Evolutionary conservation across 2,888 invertebrate genomes (phyloP).

Genomic region (Lasius fuliginosus): DNA sequence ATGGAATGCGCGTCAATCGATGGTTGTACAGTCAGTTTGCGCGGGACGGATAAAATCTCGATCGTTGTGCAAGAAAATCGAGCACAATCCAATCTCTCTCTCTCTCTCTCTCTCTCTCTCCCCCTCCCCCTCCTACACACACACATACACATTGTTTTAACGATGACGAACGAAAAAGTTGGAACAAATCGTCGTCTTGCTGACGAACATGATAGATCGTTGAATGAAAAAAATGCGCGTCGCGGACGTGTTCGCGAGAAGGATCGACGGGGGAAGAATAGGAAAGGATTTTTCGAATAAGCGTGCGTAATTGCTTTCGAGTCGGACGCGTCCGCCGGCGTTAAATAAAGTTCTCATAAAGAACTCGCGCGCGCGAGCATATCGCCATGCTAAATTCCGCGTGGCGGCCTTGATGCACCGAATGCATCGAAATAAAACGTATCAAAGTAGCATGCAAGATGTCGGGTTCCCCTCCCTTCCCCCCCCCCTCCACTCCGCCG

Average conservation of each 20-base stretch:
- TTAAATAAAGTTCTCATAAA: conserved; percentile 53
- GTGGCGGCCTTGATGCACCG: conserved; percentile 64
- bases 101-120: background rate
- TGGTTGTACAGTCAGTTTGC: conserved; percentile 43
- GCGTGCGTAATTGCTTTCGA: conserved; percentile 39
- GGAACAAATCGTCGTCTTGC: conserved; percentile 38
- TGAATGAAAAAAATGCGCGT: conserved; percentile 21
- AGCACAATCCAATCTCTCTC: conserved; percentile 36
- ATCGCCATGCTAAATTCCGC: conserved; percentile 63
- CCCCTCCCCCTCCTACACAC: background rate
- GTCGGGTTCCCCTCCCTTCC: conserved; percentile 42
- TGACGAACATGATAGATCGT: conserved; percentile 30
- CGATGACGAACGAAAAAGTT: conserved; percentile 34
- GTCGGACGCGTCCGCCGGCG: conserved; percentile 19
- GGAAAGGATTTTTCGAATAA: conserved; percentile 36
- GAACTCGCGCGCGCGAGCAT: conserved; percentile 33
- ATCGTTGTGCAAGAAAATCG: conserved; percentile 51
- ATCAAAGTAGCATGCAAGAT: conserved; percentile 68
- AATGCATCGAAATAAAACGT: conserved; percentile 71
- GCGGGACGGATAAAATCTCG: conserved; percentile 45
- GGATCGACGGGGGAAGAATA: conserved; percentile 20
- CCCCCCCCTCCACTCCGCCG: background rate
- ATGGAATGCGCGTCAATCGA: conserved; percentile 61
- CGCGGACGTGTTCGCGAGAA: background rate
- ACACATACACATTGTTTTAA: conserved; percentile 26